A percentile compares a stretch with the other conserved stretches of the same genome.
phyloP scores from a whole-genome alignment of 2,888 invertebrate species.

The Folsomia candida region DNA sequence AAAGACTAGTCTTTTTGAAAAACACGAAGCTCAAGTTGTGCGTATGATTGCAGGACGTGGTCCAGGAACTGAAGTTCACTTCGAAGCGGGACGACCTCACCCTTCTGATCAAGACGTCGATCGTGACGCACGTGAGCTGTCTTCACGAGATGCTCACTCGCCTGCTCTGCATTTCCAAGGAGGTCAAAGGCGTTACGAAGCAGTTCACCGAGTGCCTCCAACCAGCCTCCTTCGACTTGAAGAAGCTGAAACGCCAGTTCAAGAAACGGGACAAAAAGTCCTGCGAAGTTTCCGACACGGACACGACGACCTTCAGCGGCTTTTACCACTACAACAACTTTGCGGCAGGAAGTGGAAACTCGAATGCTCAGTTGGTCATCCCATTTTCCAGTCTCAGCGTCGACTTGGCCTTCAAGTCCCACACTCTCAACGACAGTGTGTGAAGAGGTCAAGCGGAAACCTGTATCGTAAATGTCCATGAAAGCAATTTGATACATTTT shows the following conservation, averaged over 20 bases:
- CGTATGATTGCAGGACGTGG: too few species aligned
- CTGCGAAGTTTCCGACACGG: not conserved
- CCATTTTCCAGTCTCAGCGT: not conserved
- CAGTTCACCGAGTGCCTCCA: constrained; percentile 17
- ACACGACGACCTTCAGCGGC: not conserved
- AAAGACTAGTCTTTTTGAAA: too few species aligned
- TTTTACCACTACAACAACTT: not conserved
- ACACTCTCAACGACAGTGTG: too few species aligned
- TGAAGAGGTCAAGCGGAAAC: too few species aligned
- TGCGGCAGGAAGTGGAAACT: not conserved
- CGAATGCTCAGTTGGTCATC: not conserved
- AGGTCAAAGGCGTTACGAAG: constrained; percentile 16
- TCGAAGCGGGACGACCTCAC: constrained; percentile 22
- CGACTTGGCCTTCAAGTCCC: not conserved
- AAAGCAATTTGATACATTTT: too few species aligned
- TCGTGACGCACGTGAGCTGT: constrained; percentile 24
- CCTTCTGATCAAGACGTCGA: constrained; percentile 25
- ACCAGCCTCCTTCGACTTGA: not conserved
- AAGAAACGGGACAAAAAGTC: not conserved
- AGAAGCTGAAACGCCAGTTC: not conserved
- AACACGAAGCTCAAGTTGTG: too few species aligned
- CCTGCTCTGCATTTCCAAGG: constrained; percentile 8
- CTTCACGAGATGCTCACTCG: constrained; percentile 16
- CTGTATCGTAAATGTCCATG: too few species aligned
- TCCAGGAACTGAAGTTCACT: constrained; percentile 25